Evolutionary conservation across 2,797 vertebrate genomes (phyloP).

Genomic region (Enteromius anoplus): DNA sequence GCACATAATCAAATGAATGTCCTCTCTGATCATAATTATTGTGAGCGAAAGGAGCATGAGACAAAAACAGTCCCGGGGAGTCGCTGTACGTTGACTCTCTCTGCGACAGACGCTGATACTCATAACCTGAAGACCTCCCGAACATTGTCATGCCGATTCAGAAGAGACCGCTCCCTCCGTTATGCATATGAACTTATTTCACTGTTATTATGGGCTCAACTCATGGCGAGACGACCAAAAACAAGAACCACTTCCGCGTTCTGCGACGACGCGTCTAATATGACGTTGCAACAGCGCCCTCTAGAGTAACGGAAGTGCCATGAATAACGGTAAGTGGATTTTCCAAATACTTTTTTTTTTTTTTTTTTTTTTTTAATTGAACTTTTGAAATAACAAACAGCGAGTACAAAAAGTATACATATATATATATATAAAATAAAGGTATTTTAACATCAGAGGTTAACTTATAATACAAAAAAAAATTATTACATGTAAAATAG

Average conservation of each 20-base stretch:
- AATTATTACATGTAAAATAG: too few relatives aligned
- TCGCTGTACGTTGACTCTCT: constrained; percentile 68
- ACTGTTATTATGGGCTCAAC: not conserved
- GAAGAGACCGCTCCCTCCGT: not conserved
- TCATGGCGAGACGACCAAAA: not conserved
- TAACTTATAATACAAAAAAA: too few relatives aligned
- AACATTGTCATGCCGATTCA: constrained; percentile 70
- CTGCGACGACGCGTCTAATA: not conserved
- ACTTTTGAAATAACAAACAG: too few relatives aligned
- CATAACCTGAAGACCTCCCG: constrained; percentile 63
- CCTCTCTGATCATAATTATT: constrained; percentile 64
- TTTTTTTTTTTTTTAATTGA: too few relatives aligned
- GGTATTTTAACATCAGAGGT: too few relatives aligned
- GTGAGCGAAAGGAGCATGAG: constrained; percentile 63
- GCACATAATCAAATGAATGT: constrained; percentile 78
- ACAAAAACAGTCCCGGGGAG: constrained; percentile 72
- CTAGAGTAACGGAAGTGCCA: constrained; percentile 13
- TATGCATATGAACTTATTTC: not conserved
- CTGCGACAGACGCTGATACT: constrained; percentile 78
- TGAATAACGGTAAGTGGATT: not conserved
- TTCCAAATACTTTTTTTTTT: too few relatives aligned
- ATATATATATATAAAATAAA: too few relatives aligned
- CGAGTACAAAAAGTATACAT: too few relatives aligned
- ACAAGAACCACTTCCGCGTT: constrained; percentile 54
- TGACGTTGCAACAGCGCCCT: constrained; percentile 18